phyloP scores from a whole-genome alignment of 2,888 invertebrate genomes.

The Caenorhabditis drosophilae region DNA sequence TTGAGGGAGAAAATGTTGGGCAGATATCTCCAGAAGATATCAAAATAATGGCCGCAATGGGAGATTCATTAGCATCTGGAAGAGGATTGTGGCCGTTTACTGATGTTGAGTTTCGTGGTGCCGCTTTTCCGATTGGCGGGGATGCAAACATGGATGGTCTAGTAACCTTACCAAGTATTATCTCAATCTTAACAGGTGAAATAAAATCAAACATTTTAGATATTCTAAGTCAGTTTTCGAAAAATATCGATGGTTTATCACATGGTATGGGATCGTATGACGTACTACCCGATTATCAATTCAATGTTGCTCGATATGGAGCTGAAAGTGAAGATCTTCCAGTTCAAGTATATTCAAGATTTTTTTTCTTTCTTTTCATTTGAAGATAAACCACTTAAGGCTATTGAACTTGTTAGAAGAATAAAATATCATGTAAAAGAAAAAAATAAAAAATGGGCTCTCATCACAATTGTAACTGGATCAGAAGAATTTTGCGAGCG shows the following conservation, averaged over 20 bases:
- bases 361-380: too few species aligned
- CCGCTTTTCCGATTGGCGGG: conserved; percentile 66
- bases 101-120: conserved; percentile 63
- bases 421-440: conserved; percentile 32
- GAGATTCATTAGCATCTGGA: conserved; percentile 57
- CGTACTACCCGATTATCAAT: conserved; percentile 59
- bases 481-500: conserved; percentile 62
- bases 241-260: conserved; percentile 57
- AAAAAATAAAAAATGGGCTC: conserved; percentile 50
- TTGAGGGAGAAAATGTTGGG: conserved; percentile 44
- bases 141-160: conserved; percentile 67
- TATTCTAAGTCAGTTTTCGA: conserved; percentile 62
- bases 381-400: conserved; percentile 27
- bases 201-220: conserved; percentile 40
- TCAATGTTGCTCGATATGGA: conserved; percentile 62
- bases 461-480: conserved; percentile 61
- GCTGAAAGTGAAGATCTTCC: conserved; percentile 59
- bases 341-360: conserved; percentile 37
- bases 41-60: conserved; percentile 47
- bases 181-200: neutral
- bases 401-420: conserved; percentile 53
- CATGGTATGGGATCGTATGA: conserved; percentile 65
- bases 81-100: conserved; percentile 62
- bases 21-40: conserved; percentile 50
- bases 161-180: conserved; percentile 64